A percentile compares a stretch with the other conserved stretches of the same genome.
Evolutionary conservation across 2,888 invertebrate species (phyloP).

Genomic region (Timandra comae): DNA sequence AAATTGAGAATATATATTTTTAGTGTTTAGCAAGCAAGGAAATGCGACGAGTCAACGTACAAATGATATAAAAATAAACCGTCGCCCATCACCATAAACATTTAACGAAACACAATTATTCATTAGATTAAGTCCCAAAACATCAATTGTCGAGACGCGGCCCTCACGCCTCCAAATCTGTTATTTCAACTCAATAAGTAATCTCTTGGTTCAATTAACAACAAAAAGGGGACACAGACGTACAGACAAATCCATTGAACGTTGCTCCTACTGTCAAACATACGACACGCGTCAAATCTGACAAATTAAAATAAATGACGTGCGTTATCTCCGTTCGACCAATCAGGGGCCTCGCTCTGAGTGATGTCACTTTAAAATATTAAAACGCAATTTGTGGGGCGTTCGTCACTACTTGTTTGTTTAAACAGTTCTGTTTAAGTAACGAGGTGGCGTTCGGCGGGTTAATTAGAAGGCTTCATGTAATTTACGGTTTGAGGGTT

Average conservation of each 20-base stretch:
- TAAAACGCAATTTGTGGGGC: slow-evolving; percentile 64
- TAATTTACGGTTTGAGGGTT: too few relatives aligned
- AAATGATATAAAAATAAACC: too few relatives aligned
- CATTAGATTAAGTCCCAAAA: too few relatives aligned
- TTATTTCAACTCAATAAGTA: slow-evolving; percentile 19
- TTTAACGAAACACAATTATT: too few relatives aligned
- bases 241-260: slow-evolving; percentile 12
- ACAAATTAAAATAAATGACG: slow-evolving; percentile 75
- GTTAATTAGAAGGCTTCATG: too few relatives aligned
- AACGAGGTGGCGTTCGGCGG: too few relatives aligned
- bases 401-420: slow-evolving; percentile 57
- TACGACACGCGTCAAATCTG: slow-evolving; percentile 35
- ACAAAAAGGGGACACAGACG: slow-evolving; percentile 20
- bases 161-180: slow-evolving; percentile 7
- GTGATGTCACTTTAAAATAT: slow-evolving; percentile 72
- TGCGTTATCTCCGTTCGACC: slow-evolving; percentile 47
- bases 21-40: too few relatives aligned
- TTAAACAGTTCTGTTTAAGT: slow-evolving; percentile 62
- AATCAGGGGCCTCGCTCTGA: slow-evolving; percentile 36
- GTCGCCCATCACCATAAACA: too few relatives aligned
- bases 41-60: too few relatives aligned
- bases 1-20: too few relatives aligned
- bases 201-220: slow-evolving; percentile 26
- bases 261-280: slow-evolving; percentile 29
- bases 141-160: neutral